Base-by-base conservation (phyloP, 2,113 vertebrate genomes). In the Dasyornis broadbenti region DNA sequence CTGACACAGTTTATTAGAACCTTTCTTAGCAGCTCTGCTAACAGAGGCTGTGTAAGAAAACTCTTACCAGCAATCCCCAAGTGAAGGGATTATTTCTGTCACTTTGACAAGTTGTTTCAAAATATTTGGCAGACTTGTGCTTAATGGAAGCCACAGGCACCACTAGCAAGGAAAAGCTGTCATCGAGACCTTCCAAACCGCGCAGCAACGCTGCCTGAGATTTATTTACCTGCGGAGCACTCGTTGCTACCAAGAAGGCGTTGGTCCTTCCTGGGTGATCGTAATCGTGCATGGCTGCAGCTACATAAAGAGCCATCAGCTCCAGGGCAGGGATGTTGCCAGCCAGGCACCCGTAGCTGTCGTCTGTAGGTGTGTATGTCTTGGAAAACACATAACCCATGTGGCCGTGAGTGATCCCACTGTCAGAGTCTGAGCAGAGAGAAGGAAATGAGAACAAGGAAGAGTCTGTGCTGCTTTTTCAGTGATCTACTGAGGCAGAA, bases 271-370 rank as follows among this genome's bases (percentile, higher is more conserved):
- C 99, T 1, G 99, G 99, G 71, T 99, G 99, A 94, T 99, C 99
- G 10, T 99, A 99, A 72, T 99, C 99, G 22, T 99, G 99, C 99
- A 99, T 99, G 77, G 99, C 99, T 5, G 99, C 99, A 9, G 99
- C 99, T n/a, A 99, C 99, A 12, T 99, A 99, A 24, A 99, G 97
- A 2, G 99, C 99, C 99, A 99, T 99, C 92, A 99, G 86, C 95
- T 99, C 99, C 81, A 99, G 97, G 80, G 99, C 99, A n/a, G 99
- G 99, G 86, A 99, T 99, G 89, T 99, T 99, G 88, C 99, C 99
- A 22, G 99, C 99, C 65, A 99, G 96, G 92, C 99, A 99, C 26
- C 99, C 99, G 0, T 99, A 99, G 70, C 97, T 98, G 50, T 99
- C 98, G 81, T 99, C 99, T 47, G 97, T 97, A 53, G 97, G 97